Conservation (phyloP, 2,797 vertebrate genomes). For the Dromococcyx pavoninus region DNA sequence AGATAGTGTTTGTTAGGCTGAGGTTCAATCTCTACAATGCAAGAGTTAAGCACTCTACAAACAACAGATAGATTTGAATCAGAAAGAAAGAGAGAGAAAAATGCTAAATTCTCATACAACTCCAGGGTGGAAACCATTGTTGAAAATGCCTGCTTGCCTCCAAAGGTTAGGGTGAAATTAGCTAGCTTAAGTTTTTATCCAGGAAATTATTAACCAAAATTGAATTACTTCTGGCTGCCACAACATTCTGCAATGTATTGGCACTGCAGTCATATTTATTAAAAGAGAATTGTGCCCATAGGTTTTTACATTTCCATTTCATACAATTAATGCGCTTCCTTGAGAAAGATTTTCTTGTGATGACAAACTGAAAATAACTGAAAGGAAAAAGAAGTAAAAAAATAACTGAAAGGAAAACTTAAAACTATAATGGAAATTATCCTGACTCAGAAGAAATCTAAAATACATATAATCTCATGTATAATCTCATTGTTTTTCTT, state of each 20-base stretch:
- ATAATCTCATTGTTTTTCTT: constrained; percentile 4
- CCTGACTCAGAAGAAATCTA: constrained; percentile 18
- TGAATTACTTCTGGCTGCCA: background rate
- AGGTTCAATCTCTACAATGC: background rate
- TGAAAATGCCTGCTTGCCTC: background rate
- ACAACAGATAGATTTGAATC: background rate
- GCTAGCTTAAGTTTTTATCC: background rate
- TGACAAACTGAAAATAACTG: background rate
- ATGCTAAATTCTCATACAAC: background rate
- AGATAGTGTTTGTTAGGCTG: background rate
- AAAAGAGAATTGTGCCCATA: background rate
- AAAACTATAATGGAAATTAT: background rate
- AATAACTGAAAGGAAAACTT: background rate
- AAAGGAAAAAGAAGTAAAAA: background rate
- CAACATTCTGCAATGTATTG: background rate
- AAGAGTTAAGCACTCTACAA: background rate
- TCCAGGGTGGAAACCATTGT: background rate
- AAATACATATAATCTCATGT: background rate
- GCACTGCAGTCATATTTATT: background rate
- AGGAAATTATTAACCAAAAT: background rate
- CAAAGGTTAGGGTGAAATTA: background rate
- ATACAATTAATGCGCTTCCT: background rate
- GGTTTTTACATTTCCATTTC: background rate
- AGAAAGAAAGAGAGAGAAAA: background rate
- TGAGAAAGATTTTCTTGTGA: background rate